These are phyloP conservation scores for Miniopterus natalensis DNA, from an alignment of 2,113 vertebrate genomes.

Conservation along the genomic window DNA sequence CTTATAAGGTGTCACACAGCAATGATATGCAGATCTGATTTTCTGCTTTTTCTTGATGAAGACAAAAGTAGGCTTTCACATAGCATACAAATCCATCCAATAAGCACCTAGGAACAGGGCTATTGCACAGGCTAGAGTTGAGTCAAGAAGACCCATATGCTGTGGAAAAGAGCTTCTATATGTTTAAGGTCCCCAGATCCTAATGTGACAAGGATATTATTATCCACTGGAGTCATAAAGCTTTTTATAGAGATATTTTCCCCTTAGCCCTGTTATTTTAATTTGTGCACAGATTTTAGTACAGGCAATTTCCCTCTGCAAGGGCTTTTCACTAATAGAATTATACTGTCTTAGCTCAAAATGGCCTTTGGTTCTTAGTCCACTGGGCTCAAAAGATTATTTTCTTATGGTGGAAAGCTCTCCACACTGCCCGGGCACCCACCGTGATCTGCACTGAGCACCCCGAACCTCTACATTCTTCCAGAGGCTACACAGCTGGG, in stretches of 20 bases:
- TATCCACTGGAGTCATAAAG: constrained; percentile 71
- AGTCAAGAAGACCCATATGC: constrained; percentile 66
- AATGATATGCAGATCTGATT: constrained; percentile 74
- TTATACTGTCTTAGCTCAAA: constrained; percentile 73
- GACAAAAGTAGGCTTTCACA: constrained; percentile 75
- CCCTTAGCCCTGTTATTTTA: constrained; percentile 78
- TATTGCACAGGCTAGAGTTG: constrained; percentile 67
- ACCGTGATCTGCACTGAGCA: constrained; percentile 59
- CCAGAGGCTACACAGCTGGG: constrained; percentile 65
- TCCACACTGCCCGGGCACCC: not conserved
- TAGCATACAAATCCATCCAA: constrained; percentile 78
- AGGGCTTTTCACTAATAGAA: constrained; percentile 81
- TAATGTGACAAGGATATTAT: constrained; percentile 76
- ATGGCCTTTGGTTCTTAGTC: constrained; percentile 73
- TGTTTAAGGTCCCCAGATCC: constrained; percentile 64
- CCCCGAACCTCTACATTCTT: constrained; percentile 56
- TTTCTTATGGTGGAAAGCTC: not conserved
- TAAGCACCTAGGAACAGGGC: constrained; percentile 73
- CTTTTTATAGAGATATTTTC: constrained; percentile 73
- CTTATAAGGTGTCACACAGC: constrained; percentile 74
- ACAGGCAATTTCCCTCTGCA: constrained; percentile 77
- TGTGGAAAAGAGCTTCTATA: constrained; percentile 49
- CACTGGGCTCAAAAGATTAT: constrained; percentile 71
- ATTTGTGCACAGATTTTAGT: constrained; percentile 76
- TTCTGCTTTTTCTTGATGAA: constrained; percentile 82